phyloP scores from a whole-genome alignment of 2,888 invertebrate species.

The Rhagonycha lutea region DNA sequence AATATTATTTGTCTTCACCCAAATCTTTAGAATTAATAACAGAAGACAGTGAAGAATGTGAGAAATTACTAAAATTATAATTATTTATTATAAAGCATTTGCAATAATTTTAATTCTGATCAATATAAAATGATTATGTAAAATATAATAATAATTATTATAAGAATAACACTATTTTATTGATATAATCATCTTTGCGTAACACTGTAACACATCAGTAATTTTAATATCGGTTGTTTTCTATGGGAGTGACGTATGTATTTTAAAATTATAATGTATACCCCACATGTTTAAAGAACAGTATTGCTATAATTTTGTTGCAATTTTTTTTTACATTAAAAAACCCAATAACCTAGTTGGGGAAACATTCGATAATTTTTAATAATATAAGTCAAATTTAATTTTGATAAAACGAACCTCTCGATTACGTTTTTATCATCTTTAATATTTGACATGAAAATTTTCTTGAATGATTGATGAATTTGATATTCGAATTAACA shows the following conservation, averaged over 20 bases:
- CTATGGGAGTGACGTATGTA: background rate
- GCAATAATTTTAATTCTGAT: background rate
- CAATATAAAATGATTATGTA: background rate
- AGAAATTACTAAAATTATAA: background rate
- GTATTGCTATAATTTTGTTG: no score
- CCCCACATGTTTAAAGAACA: background rate
- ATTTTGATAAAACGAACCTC: background rate
- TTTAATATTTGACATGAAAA: background rate
- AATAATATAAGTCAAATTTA: background rate
- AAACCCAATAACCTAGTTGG: background rate
- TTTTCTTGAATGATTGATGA: background rate
- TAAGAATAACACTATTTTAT: background rate
- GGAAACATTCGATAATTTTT: background rate
- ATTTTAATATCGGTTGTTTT: background rate
- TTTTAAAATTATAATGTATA: background rate
- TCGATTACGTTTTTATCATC: background rate
- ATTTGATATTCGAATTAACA: background rate
- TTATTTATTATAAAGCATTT: background rate
- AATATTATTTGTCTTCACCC: no score
- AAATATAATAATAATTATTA: background rate
- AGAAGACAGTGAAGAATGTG: background rate
- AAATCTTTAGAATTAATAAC: no score
- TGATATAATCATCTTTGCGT: background rate
- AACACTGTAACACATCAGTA: background rate
- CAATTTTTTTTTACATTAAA: no score